Conservation (phyloP, 2,797 vertebrate genomes). For the Mus minutoides region DNA sequence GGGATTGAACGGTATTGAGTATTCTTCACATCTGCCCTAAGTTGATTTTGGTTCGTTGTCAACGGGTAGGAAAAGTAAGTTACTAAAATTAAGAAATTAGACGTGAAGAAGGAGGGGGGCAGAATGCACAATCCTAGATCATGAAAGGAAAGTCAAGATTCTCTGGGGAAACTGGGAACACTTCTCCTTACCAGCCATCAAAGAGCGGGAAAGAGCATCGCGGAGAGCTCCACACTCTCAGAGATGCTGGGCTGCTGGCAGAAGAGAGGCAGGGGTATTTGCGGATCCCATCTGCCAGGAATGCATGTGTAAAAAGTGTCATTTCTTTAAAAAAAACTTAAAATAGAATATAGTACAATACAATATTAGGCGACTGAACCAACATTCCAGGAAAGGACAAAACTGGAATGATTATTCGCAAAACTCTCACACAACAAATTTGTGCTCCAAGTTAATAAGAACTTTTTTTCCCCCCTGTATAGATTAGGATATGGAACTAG, state of each 20-base stretch:
- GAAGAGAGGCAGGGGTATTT: not conserved
- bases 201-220: not conserved
- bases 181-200: constrained; percentile 24
- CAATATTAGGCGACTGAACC: constrained; percentile 54
- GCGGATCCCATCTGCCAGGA: constrained; percentile 28
- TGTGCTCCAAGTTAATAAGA: constrained; percentile 18
- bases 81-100: no score
- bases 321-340: not conserved
- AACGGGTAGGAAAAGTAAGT: no score
- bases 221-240: not conserved
- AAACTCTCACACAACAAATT: constrained; percentile 37
- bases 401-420: constrained; percentile 36
- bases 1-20: no score
- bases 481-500: not conserved
- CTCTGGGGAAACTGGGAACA: not conserved
- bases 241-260: not conserved
- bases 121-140: not conserved
- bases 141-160: constrained; percentile 39
- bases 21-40: no score
- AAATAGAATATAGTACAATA: constrained; percentile 66
- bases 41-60: no score
- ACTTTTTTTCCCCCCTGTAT: not conserved
- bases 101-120: no score
- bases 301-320: not conserved
- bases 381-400: constrained; percentile 62